phyloP scores from a whole-genome alignment of 1,140 invertebrate species.

The Drosophila bocki region DNA sequence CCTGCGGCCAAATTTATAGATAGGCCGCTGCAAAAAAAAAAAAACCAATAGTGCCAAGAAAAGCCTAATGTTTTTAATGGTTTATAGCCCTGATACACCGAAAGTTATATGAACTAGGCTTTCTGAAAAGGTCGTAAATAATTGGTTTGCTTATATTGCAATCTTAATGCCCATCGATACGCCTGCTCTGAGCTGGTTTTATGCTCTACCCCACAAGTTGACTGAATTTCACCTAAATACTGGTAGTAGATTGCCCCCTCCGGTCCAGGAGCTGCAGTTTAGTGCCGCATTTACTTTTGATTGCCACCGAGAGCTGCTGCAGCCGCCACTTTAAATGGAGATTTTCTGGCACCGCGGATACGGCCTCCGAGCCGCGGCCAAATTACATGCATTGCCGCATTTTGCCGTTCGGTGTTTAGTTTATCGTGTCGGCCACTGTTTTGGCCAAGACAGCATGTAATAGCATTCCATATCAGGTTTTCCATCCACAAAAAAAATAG shows the following conservation, averaged over 20 bases:
- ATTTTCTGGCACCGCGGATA: conserved; percentile 31
- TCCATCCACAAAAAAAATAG: neutral
- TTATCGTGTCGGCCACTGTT: conserved; percentile 70
- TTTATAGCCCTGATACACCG: neutral
- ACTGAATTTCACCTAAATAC: conserved; percentile 5
- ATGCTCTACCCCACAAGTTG: conserved; percentile 37
- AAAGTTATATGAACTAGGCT: neutral
- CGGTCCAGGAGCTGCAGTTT: conserved; percentile 28
- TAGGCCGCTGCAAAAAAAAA: conserved; percentile 33
- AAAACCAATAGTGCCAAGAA: conserved; percentile 42
- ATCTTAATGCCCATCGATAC: neutral
- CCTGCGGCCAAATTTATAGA: conserved; percentile 42
- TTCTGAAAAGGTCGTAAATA: conserved; percentile 9
- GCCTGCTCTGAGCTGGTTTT: conserved; percentile 2
- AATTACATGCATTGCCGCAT: conserved; percentile 64
- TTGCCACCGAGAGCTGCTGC: conserved; percentile 55
- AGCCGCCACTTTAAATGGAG: conserved; percentile 52
- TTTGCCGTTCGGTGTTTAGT: conserved; percentile 60
- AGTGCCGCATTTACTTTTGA: conserved; percentile 69
- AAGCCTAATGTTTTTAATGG: conserved; percentile 34
- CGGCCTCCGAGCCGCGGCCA: conserved; percentile 34
- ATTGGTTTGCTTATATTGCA: conserved; percentile 10
- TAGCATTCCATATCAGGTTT: conserved; percentile 66
- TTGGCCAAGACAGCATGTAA: conserved; percentile 56
- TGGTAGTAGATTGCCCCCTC: conserved; percentile 3